These are phyloP conservation scores for Meteorus sp. DNA, from an alignment of 1,140 invertebrate genomes.

Conservation along the genomic window DNA sequence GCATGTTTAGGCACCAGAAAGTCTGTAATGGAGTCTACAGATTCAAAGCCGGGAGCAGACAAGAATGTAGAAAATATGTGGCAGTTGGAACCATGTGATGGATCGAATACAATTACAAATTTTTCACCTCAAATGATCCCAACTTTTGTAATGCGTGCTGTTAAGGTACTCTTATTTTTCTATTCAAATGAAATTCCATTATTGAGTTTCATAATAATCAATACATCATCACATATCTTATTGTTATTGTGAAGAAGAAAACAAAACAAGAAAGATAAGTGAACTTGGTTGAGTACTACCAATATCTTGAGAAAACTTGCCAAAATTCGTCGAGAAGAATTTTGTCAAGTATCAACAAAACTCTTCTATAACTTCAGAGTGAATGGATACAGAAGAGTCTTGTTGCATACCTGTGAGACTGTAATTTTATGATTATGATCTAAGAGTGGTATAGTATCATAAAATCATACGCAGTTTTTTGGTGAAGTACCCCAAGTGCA, in stretches of 20 bases:
- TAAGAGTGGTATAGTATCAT: background rate
- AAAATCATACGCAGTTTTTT: background rate
- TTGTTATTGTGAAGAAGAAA: too few relatives aligned
- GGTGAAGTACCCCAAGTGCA: too few relatives aligned
- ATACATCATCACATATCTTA: background rate
- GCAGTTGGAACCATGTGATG: constrained; percentile 47
- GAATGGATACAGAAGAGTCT: background rate
- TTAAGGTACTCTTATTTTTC: constrained; percentile 54
- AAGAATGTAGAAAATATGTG: constrained; percentile 47
- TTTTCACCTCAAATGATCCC: constrained; percentile 47
- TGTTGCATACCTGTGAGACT: too few relatives aligned
- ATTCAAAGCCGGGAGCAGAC: constrained; percentile 38
- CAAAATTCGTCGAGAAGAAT: background rate
- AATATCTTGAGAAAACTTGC: background rate
- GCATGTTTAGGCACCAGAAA: constrained; percentile 56
- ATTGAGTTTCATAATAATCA: constrained; percentile 15
- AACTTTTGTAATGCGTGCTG: constrained; percentile 55
- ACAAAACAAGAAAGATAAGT: background rate
- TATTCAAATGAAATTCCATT: constrained; percentile 39
- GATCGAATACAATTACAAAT: constrained; percentile 46
- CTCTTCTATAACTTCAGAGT: background rate
- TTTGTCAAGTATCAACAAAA: background rate
- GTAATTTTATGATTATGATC: background rate
- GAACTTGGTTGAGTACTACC: background rate
- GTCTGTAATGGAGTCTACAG: constrained; percentile 36